Conservation (phyloP, 2,888 invertebrate species). For the Yponomeuta sedellus region DNA sequence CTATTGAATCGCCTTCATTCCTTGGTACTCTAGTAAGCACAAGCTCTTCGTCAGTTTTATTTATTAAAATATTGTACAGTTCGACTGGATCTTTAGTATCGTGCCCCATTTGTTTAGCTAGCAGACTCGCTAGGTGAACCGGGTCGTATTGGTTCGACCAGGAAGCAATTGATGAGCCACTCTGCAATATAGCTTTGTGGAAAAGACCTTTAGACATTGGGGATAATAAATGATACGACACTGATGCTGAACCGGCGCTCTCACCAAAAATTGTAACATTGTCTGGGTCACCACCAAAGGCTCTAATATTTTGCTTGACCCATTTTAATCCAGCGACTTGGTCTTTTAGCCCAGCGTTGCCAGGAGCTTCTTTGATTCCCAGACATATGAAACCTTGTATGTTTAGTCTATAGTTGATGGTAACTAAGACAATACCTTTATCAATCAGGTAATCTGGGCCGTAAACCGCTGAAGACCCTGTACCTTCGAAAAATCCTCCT, state of each 20-base stretch:
- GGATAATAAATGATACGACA: conserved; percentile 53
- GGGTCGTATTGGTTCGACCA: conserved; percentile 57
- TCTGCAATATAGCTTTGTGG: conserved; percentile 56
- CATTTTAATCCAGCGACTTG: conserved; percentile 55
- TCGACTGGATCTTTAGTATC: conserved; percentile 43
- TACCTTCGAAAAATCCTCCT: conserved; percentile 55
- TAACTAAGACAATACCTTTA: conserved; percentile 53
- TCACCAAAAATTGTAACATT: conserved; percentile 59
- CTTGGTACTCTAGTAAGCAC: conserved; percentile 30
- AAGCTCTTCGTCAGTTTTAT: conserved; percentile 45
- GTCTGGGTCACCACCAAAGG: conserved; percentile 53
- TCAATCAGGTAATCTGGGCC: conserved; percentile 51
- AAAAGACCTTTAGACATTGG: conserved; percentile 58
- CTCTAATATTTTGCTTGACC: conserved; percentile 47
- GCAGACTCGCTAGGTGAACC: conserved; percentile 43
- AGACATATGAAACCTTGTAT: conserved; percentile 56
- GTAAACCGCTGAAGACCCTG: conserved; percentile 39
- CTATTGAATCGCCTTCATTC: conserved; percentile 36
- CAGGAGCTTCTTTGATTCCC: conserved; percentile 53
- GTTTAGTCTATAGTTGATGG: conserved; percentile 57
- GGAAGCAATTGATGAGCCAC: conserved; percentile 50
- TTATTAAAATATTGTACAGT: conserved; percentile 44
- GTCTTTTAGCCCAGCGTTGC: conserved; percentile 58
- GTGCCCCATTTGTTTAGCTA: conserved; percentile 48
- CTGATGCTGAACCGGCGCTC: conserved; percentile 55